Evolutionary conservation across 2,888 invertebrate genomes (phyloP).

Genomic region (Philaethria dido): DNA sequence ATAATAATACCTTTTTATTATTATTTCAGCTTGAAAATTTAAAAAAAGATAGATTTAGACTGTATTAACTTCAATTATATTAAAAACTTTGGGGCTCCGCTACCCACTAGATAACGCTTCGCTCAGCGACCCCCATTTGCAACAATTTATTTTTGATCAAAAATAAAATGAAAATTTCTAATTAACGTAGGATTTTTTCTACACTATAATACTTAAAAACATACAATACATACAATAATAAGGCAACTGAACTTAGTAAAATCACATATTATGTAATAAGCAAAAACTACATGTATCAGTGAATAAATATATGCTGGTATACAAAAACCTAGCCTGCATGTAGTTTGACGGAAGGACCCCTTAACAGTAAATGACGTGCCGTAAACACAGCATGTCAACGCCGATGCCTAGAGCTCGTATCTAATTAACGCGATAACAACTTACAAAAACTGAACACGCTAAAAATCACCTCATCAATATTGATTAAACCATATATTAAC

Average conservation of each 20-base stretch:
- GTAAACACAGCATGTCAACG: background rate
- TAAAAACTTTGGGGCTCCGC: no score
- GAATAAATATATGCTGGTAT: background rate
- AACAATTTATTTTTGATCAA: no score
- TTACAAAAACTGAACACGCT: slow-evolving; percentile 1
- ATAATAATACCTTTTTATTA: no score
- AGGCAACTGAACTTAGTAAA: background rate
- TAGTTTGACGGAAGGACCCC: background rate
- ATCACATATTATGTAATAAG: background rate
- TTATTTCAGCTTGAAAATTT: no score
- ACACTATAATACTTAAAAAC: no score
- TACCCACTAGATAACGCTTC: no score
- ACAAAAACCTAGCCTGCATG: background rate
- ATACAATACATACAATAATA: background rate
- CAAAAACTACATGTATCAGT: background rate
- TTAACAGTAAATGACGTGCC: background rate
- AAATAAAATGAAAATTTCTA: no score
- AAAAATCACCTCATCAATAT: background rate
- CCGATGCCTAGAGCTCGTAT: background rate
- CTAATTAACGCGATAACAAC: slow-evolving; percentile 2
- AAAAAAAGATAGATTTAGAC: no score
- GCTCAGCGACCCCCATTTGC: no score
- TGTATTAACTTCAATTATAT: no score
- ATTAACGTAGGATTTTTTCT: no score
- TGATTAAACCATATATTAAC: background rate